These are phyloP conservation scores for Ophioninae sp. DNA, from an alignment of 2,888 invertebrate species.

Conservation along the genomic window DNA sequence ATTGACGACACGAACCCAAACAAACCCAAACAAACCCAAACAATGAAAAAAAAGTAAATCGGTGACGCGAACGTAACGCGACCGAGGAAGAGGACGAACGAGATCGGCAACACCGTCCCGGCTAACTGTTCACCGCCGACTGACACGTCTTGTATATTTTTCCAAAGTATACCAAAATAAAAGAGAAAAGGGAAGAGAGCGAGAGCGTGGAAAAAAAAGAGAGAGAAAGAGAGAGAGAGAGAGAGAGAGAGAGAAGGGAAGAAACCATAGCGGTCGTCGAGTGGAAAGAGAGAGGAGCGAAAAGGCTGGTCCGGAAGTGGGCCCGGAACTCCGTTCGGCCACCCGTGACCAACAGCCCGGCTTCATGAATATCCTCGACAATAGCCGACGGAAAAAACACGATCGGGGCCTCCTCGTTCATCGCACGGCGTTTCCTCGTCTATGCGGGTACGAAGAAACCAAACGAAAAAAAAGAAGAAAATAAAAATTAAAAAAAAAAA, in stretches of 20 bases:
- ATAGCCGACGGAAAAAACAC: conserved; percentile 23
- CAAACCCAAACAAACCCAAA: too few species aligned
- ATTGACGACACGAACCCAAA: neutral
- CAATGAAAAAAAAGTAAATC: neutral
- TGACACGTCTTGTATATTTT: conserved; percentile 59
- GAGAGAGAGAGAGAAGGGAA: conserved; percentile 67
- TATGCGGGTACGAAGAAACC: conserved; percentile 45
- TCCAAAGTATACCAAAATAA: conserved; percentile 41
- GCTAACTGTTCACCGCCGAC: conserved; percentile 69
- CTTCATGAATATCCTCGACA: conserved; percentile 66
- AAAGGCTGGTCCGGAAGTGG: conserved; percentile 76
- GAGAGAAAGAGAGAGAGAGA: conserved; percentile 71
- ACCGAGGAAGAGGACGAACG: neutral
- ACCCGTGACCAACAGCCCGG: conserved; percentile 77
- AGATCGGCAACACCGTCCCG: conserved; percentile 42
- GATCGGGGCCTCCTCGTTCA: conserved; percentile 31
- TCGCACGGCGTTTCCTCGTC: neutral
- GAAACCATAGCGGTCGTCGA: conserved; percentile 73
- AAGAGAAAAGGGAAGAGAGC: conserved; percentile 66
- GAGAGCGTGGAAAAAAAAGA: conserved; percentile 65
- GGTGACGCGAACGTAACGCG: neutral
- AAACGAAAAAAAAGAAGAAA: conserved; percentile 12
- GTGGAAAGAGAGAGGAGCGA: conserved; percentile 64
- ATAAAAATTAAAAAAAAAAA: too few species aligned
- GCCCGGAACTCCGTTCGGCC: conserved; percentile 80